phyloP scores from a whole-genome alignment of 1,140 invertebrate species.

The Drosophila suzukii region DNA sequence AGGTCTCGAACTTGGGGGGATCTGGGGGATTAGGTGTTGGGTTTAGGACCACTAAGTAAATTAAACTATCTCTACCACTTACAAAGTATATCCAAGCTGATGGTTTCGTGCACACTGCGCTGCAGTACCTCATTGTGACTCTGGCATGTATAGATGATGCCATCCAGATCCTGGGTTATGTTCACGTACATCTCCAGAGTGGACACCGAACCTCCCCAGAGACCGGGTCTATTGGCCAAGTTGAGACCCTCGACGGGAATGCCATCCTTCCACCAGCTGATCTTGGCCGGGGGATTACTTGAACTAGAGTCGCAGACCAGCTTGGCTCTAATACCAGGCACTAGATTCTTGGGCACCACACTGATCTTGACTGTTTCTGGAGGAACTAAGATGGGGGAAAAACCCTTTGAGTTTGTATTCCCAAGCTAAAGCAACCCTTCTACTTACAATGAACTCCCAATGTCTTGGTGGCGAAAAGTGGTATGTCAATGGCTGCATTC shows the following conservation, averaged over 20 bases:
- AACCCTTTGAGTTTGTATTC: neutral
- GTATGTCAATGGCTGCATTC: conserved; percentile 94
- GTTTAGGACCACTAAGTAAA: neutral
- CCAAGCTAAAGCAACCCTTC: accelerated
- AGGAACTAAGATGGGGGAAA: conserved; percentile 88
- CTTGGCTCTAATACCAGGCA: conserved; percentile 90
- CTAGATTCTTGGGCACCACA: conserved; percentile 90
- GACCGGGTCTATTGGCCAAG: conserved; percentile 88
- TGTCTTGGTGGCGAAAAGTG: conserved; percentile 91
- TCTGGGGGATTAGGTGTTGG: no score
- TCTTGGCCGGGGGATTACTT: conserved; percentile 95
- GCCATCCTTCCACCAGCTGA: conserved; percentile 96
- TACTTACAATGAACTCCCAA: conserved; percentile 96
- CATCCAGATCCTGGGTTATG: conserved; percentile 94
- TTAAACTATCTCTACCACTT: conserved; percentile 85
- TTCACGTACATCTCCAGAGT: conserved; percentile 92
- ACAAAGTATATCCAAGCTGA: conserved; percentile 96
- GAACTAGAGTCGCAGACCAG: conserved; percentile 95
- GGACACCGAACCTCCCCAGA: conserved; percentile 93
- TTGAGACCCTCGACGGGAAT: conserved; percentile 91
- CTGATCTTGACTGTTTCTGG: conserved; percentile 93
- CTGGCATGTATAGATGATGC: conserved; percentile 95
- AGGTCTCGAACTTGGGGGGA: conserved; percentile 89
- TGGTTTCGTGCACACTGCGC: conserved; percentile 93
- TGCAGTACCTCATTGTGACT: conserved; percentile 93